Evolutionary conservation across 2,888 invertebrate genomes (phyloP), one percentile per base, ranked within the genome.

Genomic region (Amblyjoppa proteus): DNA sequence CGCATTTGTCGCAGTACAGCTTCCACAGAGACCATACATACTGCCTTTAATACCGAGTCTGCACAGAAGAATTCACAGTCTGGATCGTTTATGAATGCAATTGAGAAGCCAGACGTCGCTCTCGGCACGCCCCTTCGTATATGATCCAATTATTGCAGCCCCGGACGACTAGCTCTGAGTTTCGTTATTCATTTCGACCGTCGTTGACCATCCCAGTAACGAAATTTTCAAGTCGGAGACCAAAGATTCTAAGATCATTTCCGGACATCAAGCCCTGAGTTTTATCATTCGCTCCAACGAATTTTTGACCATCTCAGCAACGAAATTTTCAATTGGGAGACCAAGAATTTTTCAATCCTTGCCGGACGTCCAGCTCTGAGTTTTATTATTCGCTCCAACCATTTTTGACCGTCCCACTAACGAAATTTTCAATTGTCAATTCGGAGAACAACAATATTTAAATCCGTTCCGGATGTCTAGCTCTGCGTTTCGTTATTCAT

Each of bases 101-200:
- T 92, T 92, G 91, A 92, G 91, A 89, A 88, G 87, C 88, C 91
- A 92, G 92, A 92, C 92, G 89, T 81, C 76, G 87, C 83, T 86
- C 85, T 25, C 89, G 89, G 90, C 91, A 90, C 90, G 89, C 87
- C 86, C 83, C 88, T 73, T 81, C 87, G 83, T 90, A 73, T 80
- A 90, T 89, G 84, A 91, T 91, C 88, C 90, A 89, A 88, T 91
- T 89, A 87, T 83, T 64, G 9, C 20, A 77, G 75, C 51, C 49
- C 64, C 20, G 71, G 51, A 75, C 68, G 56, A 28, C 49, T 51
- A 34, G 28, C 45, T 45, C 45, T 16, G 16, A 45, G 16, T 45
- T 45, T 45, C 41, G 11, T 41, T 11, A 41, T 41, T 11, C 41
- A 41, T 41, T 41, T 11, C 41, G 11, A 41, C 41, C 41, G 11